A percentile compares a stretch with the other conserved stretches of the same genome.
phyloP scores from a whole-genome alignment of 2,888 invertebrate genomes.

The Euproctis similis region DNA sequence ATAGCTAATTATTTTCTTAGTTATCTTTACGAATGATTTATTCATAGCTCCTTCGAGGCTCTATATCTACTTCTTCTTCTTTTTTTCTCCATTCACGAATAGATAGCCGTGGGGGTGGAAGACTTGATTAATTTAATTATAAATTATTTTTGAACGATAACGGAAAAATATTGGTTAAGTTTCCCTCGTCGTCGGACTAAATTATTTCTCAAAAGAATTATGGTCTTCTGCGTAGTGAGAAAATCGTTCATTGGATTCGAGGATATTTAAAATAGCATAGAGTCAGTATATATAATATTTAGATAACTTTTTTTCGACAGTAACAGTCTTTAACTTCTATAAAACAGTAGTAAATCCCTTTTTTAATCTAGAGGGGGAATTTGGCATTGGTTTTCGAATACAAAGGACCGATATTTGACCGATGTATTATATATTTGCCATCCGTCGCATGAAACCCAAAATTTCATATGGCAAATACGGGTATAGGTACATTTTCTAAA shows the following conservation, averaged over 20 bases:
- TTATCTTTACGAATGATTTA: slow-evolving; percentile 68
- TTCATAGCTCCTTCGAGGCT: slow-evolving; percentile 33
- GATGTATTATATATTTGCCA: no score
- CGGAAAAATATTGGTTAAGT: slow-evolving; percentile 28
- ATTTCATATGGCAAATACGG: no score
- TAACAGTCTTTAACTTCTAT: no score
- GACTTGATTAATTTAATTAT: slow-evolving; percentile 45
- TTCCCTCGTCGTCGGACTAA: slow-evolving; percentile 10
- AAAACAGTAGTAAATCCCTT: no score
- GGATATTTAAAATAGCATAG: no score
- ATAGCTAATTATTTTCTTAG: slow-evolving; percentile 62
- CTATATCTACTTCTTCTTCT: slow-evolving; percentile 38
- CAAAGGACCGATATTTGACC: no score
- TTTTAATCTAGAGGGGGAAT: no score
- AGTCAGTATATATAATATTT: no score
- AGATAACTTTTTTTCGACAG: no score
- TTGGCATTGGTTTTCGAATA: no score
- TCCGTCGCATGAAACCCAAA: no score
- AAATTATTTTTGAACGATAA: slow-evolving; percentile 33
- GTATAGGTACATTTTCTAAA: no score
- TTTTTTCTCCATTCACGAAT: slow-evolving; percentile 42
- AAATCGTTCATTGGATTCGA: slow-evolving; percentile 3
- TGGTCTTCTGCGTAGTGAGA: slow-evolving; percentile 2
- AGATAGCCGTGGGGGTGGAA: slow-evolving; percentile 39
- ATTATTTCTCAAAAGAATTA: slow-evolving; percentile 7